Evolutionary conservation across 1,140 invertebrate species (phyloP).

Genomic region (Lordiphosa stackelbergi): DNA sequence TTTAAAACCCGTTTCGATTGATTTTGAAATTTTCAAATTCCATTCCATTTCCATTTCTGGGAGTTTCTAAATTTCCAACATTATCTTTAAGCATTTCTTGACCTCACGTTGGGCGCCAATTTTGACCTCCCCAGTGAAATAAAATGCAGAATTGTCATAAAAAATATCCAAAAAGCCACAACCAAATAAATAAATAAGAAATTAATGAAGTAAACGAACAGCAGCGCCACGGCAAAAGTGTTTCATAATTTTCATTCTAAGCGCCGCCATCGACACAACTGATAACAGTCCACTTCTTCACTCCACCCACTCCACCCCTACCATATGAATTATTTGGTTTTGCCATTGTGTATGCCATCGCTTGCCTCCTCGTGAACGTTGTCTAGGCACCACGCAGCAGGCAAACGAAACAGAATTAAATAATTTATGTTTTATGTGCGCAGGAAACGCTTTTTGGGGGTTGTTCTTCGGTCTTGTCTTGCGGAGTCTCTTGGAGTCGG

Average conservation of each 20-base stretch:
- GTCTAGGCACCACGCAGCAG: slow-evolving; percentile 16
- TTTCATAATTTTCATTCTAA: slow-evolving; percentile 71
- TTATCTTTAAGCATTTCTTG: too few species aligned
- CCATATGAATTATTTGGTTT: too few species aligned
- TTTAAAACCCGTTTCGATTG: too few species aligned
- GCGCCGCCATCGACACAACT: slow-evolving; percentile 50
- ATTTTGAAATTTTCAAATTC: too few species aligned
- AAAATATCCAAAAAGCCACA: not conserved
- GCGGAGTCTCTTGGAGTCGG: not conserved
- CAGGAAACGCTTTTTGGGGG: slow-evolving; percentile 47
- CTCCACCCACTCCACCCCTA: not conserved
- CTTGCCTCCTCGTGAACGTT: slow-evolving; percentile 3
- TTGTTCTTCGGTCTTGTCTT: not conserved
- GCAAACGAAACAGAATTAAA: slow-evolving; percentile 43
- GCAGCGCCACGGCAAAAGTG: slow-evolving; percentile 38
- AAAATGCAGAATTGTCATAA: slow-evolving; percentile 1
- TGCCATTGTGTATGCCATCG: too few species aligned
- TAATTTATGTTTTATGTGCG: slow-evolving; percentile 74
- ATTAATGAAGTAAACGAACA: slow-evolving; percentile 9
- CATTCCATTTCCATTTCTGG: too few species aligned
- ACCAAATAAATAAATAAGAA: slow-evolving; percentile 14
- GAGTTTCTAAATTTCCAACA: too few species aligned
- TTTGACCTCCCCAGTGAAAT: not conserved
- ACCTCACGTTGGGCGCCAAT: too few species aligned
- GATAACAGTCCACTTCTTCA: slow-evolving; percentile 33